phyloP scores from a whole-genome alignment of 2,113 vertebrate species.

The Melanocharis versteri region DNA sequence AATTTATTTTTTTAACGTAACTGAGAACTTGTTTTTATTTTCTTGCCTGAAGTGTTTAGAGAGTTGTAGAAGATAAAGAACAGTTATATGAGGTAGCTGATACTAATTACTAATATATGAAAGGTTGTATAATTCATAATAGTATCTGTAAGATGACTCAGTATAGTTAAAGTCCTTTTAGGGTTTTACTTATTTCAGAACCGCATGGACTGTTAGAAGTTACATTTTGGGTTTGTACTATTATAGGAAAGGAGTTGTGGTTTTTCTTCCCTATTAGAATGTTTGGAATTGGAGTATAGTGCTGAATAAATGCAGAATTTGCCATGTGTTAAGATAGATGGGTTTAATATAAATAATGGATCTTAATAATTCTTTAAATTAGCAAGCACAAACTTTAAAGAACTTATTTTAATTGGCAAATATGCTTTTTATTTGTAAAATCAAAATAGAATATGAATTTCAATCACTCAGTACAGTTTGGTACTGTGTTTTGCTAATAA shows the following conservation, averaged over 20 bases:
- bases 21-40: not conserved
- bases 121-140: not conserved
- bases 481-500: not conserved
- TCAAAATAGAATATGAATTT: not conserved
- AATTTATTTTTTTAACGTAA: not conserved
- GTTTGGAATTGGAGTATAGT: not conserved
- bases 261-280: not conserved
- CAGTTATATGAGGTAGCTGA: not conserved
- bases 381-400: not conserved
- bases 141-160: not conserved
- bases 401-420: not conserved
- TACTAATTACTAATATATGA: not conserved
- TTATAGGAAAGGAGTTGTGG: not conserved
- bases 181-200: not conserved
- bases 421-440: not conserved
- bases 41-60: not conserved
- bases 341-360: not conserved
- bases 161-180: not conserved
- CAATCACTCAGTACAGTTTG: not conserved
- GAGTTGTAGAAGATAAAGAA: not conserved
- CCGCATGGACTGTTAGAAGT: not conserved
- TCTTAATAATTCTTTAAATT: not conserved
- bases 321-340: not conserved
- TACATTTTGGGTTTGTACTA: not conserved
- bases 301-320: not conserved